Conservation (phyloP, 2,888 invertebrate genomes). For the Thera britannica region DNA sequence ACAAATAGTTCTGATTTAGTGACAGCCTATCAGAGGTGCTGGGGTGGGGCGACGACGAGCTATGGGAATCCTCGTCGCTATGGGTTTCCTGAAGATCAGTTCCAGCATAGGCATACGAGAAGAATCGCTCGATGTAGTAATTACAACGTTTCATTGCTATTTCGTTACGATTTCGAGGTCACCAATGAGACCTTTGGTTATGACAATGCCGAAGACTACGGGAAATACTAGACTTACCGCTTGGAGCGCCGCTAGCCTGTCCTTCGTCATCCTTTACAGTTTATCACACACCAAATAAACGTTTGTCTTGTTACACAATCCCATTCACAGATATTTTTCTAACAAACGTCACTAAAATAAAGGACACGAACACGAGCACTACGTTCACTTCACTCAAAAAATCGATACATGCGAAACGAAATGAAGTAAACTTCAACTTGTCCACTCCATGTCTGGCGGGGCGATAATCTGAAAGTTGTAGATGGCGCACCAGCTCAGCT, state of each 20-base stretch:
- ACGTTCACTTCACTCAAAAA: slow-evolving; percentile 89
- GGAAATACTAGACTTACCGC: slow-evolving; percentile 88
- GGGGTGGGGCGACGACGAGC: slow-evolving; percentile 77
- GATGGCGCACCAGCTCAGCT: slow-evolving; percentile 60
- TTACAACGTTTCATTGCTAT: slow-evolving; percentile 58
- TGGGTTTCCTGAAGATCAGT: slow-evolving; percentile 37
- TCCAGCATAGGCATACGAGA: slow-evolving; percentile 25
- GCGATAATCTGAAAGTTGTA: slow-evolving; percentile 60
- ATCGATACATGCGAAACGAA: slow-evolving; percentile 89
- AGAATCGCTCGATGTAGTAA: slow-evolving; percentile 41
- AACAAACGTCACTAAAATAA: slow-evolving; percentile 89
- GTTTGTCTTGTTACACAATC: slow-evolving; percentile 89
- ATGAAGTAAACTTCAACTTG: slow-evolving; percentile 85
- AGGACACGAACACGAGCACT: slow-evolving; percentile 86
- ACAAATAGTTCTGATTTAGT: slow-evolving; percentile 71
- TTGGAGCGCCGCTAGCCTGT: slow-evolving; percentile 98
- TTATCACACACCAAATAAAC: slow-evolving; percentile 88
- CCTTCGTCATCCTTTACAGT: slow-evolving; percentile 94
- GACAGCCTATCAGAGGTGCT: slow-evolving; percentile 68
- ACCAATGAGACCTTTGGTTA: slow-evolving; percentile 73
- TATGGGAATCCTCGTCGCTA: slow-evolving; percentile 53
- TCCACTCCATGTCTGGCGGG: slow-evolving; percentile 51
- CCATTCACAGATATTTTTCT: slow-evolving; percentile 91
- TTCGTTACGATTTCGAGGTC: slow-evolving; percentile 75
- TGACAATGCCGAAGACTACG: slow-evolving; percentile 61